Base-by-base conservation (phyloP, 2,797 vertebrate species). In the Antennarius maculatus region DNA sequence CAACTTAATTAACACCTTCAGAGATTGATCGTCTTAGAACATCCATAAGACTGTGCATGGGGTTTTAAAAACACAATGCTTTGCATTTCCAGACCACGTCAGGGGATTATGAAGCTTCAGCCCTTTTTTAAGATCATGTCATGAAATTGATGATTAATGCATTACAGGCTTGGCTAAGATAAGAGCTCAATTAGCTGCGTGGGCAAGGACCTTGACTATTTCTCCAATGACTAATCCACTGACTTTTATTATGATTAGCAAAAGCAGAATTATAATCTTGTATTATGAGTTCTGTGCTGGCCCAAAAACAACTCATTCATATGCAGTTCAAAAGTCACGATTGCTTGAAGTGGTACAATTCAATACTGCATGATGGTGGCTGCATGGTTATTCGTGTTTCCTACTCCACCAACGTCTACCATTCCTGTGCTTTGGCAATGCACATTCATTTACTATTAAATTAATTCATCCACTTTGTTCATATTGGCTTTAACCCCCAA, bases 121-220 rank as follows among this genome's bases (percentile, higher is more conserved):
- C 69, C 55, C 71, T 66, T 76, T 66, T 55, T 55, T 52, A 10
- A 61, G 66, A 84, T 85, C 82, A 79, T 69, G 76, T 67, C 77
- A 61, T 66, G 76, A 55, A 61, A 69, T 83, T 83, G 86, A 79
- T 82, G 84, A 89, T 89, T 85, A 88, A 90, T 87, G 61, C 71
- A 67, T 89, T 71, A 81, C 73, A 14, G 46, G 46, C 76, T 50
- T 71, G 77, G 69, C 79, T 47, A 43, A 81, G 86, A 92, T 89
- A 89, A 91, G 81, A 88, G 79, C 85, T 86, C 87, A 90, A 86
- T 92, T 91, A 90, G 82, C 71, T 71, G 73, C 77, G 80, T 79
- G 82, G 84, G 82, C 79, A 86, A 86, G 80, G 84, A 90, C 88
- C 89, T 89, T 82, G 89, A 87, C 88, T 86, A 80, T 50, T 79